These are phyloP conservation scores for Carcinoscorpius rotundicauda DNA, from an alignment of 1,140 invertebrate species.

Conservation along the genomic window DNA sequence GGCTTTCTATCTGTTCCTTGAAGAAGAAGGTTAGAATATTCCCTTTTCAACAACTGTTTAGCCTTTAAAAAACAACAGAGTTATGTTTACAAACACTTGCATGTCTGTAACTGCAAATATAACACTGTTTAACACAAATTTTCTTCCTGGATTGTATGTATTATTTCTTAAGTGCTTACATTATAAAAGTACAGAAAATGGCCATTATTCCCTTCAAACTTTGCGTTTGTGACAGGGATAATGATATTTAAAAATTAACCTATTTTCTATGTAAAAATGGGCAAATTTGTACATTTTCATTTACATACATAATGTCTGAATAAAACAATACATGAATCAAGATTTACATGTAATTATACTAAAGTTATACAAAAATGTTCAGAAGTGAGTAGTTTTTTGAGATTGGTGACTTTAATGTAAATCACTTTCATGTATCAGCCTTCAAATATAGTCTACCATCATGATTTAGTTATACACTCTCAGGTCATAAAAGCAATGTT, in stretches of 20 bases:
- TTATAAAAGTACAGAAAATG: background rate
- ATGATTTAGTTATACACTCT: no score
- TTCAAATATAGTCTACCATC: no score
- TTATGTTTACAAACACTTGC: slow-evolving; percentile 3
- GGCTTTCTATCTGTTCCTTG: slow-evolving; percentile 64
- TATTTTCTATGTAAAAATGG: no score
- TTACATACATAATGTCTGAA: no score
- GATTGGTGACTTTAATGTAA: no score
- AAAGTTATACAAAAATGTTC: no score
- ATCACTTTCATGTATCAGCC: no score
- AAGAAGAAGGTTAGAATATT: slow-evolving; percentile 74
- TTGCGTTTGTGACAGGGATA: slow-evolving; percentile 6
- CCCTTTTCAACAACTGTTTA: slow-evolving; percentile 66
- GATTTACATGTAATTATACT: no score
- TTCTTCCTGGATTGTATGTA: background rate
- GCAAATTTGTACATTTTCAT: no score
- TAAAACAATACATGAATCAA: no score
- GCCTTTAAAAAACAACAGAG: slow-evolving; percentile 41
- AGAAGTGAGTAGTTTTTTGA: no score
- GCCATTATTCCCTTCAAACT: slow-evolving; percentile 1
- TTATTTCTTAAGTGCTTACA: background rate
- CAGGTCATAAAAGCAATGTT: no score
- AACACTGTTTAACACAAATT: slow-evolving; percentile 7
- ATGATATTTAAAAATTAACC: background rate
- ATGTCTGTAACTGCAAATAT: background rate